Evolutionary conservation across 2,888 invertebrate genomes (phyloP), one percentile per base, ranked within the genome.

Genomic region (Rhogogaster chlorosoma): DNA sequence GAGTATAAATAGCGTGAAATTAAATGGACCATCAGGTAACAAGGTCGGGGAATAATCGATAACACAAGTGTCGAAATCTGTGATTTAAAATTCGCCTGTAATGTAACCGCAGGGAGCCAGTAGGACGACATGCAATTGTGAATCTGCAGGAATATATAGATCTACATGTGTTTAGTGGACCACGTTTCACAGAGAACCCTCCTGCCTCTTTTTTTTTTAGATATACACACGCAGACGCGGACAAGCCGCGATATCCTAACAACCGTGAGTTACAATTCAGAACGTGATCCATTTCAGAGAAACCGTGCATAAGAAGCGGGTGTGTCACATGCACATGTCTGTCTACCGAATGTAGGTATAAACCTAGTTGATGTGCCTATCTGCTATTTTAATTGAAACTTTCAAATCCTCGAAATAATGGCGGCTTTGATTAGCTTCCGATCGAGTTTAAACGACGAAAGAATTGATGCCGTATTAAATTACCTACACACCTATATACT

Each of bases 261-360:
- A 36, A 80, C 12, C 61, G 57, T 61, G 38, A 80, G 86, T 84
- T 87, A 88, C 90, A 92, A 91, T 91, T 91, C 89, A 92, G 90
- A 90, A 92, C 91, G 92, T 92, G 92, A 92, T 91, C 89, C 88
- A 92, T 90, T 90, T 88, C 87, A 85, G 91, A 89, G 90, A 91
- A 91, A 91, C 87, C 53, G 84, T 84, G 86, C 70, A 32, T 57
- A 57, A 57, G 49, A 45, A 42, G 83, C 84, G 86, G 80, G 61
- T 82, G 84, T 84, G 38, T 73, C 73, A 84, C 67, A 42, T 84
- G 18, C 75, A 49, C 57, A 75, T 75, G 53, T 75, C 45, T 45
- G 18, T 3, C 5, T 36, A 49, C 12, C 15, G 4, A 26, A 53
- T 29, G 45, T 77, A 57, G 22, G 49, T 80, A 45, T 53, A 32